Percentiles rank a stretch among this genome's conserved stretches.
phyloP scores from a whole-genome alignment of 2,113 vertebrate species.

The Austrofundulus limnaeus region DNA sequence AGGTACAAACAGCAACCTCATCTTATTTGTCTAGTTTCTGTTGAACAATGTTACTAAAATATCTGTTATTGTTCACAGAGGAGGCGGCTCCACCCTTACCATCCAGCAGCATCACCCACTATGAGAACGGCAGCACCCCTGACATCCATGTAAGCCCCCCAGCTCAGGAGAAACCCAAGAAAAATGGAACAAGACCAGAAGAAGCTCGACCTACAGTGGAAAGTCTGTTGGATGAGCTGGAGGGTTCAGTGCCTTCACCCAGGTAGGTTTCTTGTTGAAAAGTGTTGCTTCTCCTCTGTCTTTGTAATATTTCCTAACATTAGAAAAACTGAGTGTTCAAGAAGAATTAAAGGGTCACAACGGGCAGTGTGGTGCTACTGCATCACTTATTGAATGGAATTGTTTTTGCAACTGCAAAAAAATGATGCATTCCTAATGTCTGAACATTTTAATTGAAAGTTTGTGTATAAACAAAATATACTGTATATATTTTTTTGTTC shows the following conservation, averaged over 20 bases:
- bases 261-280: conserved; percentile 75
- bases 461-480: too few species aligned
- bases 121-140: conserved; percentile 82
- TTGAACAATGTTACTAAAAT: background rate
- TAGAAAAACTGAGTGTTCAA: background rate
- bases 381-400: too few species aligned
- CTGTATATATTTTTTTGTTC: too few species aligned
- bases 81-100: conserved; percentile 78
- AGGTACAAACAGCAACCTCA: conserved; percentile 74
- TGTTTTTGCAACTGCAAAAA: too few species aligned
- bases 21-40: background rate
- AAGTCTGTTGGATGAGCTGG: conserved; percentile 92
- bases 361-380: too few species aligned
- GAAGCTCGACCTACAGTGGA: conserved; percentile 90
- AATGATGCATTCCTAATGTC: too few species aligned
- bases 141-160: conserved; percentile 77
- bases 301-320: too few species aligned
- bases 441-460: too few species aligned
- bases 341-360: too few species aligned
- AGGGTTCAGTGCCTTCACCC: conserved; percentile 90
- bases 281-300: background rate
- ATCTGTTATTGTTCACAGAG: conserved; percentile 65
- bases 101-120: conserved; percentile 82
- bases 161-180: conserved; percentile 87
- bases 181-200: conserved; percentile 85